These are phyloP conservation scores for Megaceryle alcyon DNA, from an alignment of 2,797 vertebrate species.

Conservation along the genomic window DNA sequence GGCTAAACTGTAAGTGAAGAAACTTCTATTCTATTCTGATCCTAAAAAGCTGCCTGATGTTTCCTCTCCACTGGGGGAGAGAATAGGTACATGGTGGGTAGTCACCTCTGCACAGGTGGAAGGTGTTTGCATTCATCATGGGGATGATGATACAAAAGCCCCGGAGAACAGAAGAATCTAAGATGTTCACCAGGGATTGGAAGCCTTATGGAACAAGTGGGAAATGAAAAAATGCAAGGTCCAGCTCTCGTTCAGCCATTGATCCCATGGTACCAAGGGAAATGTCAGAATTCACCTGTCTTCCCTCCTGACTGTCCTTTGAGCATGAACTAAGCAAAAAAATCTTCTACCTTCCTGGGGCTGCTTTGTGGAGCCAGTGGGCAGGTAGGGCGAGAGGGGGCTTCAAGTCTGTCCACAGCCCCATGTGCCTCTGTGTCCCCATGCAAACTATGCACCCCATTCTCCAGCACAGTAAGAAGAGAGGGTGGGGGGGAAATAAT, in stretches of 20 bases:
- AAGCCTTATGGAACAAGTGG: not conserved
- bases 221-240: not conserved
- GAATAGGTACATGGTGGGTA: not conserved
- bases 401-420: not conserved
- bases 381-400: not conserved
- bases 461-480: accelerated
- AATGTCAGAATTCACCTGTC: not conserved
- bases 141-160: not conserved
- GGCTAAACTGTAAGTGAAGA: slow-evolving; percentile 36
- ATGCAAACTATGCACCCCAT: not conserved
- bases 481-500: too few species aligned
- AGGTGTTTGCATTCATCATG: not conserved
- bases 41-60: slow-evolving; percentile 53
- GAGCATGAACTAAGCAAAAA: not conserved
- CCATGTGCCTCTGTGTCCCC: not conserved
- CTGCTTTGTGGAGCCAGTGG: not conserved
- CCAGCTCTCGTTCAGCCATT: not conserved
- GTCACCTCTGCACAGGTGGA: not conserved
- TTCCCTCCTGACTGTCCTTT: not conserved
- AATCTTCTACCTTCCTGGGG: not conserved
- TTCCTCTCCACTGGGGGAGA: not conserved
- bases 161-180: not conserved
- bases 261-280: not conserved
- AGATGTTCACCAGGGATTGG: not conserved
- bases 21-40: slow-evolving; percentile 29